These are phyloP conservation scores for Cebus imitator DNA, from an alignment of 2,113 vertebrate species.

Conservation along the genomic window DNA sequence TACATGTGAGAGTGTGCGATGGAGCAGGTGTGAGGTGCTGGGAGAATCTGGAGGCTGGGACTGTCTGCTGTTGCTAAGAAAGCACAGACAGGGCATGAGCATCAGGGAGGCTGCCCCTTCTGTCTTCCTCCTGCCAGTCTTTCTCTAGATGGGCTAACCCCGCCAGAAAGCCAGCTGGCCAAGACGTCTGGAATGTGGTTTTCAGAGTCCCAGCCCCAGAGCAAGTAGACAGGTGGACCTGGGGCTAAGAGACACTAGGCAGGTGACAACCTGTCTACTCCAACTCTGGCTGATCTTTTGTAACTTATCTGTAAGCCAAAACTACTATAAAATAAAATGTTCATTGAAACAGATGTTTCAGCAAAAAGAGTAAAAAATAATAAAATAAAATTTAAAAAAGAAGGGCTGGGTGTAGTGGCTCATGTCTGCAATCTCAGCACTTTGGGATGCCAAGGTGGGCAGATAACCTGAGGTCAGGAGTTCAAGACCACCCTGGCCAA, in stretches of 20 bases:
- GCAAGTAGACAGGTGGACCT: background rate
- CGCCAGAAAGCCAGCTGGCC: background rate
- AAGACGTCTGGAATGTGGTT: background rate
- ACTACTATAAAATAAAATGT: too few relatives aligned
- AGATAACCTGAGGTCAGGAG: background rate
- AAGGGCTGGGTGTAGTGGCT: background rate
- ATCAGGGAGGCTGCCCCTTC: background rate
- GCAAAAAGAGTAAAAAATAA: too few relatives aligned
- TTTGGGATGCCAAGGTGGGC: background rate
- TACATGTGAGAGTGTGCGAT: background rate
- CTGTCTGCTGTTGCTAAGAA: background rate
- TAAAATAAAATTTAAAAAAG: too few relatives aligned
- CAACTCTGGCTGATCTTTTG: background rate
- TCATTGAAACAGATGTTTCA: too few relatives aligned
- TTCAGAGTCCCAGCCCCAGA: background rate
- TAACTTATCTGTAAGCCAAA: too few relatives aligned
- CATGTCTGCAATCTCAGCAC: background rate
- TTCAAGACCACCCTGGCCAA: background rate
- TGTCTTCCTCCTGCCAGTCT: background rate
- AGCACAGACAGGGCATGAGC: fast-evolving
- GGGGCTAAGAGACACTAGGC: background rate
- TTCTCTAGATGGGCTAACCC: background rate
- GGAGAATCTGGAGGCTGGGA: background rate
- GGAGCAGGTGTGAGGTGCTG: too few relatives aligned
- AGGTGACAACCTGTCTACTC: too few relatives aligned